A percentile compares a stretch with the other conserved stretches of the same genome.
These are phyloP conservation scores for Apamea epomidion DNA, from an alignment of 2,888 invertebrate genomes.

Conservation along the genomic window DNA sequence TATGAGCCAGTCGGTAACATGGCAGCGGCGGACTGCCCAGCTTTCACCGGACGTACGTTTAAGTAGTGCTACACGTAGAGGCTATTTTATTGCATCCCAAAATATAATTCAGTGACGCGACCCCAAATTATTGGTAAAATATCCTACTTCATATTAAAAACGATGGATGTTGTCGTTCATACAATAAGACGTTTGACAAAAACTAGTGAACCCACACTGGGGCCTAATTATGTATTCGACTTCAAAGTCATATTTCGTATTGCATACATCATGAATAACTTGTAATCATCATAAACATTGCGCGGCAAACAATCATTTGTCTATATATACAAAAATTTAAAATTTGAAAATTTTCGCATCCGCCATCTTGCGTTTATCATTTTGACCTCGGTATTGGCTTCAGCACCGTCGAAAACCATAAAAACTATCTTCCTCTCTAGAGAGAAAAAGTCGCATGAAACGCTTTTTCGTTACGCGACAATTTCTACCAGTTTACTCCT, in stretches of 20 bases:
- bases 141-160: conserved; percentile 17
- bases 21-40: background rate
- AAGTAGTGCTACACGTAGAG: background rate
- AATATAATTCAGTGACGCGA: background rate
- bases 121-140: conserved; percentile 13
- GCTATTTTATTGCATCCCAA: conserved; percentile 7
- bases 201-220: background rate
- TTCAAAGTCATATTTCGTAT: background rate
- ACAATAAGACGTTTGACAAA: conserved; percentile 13
- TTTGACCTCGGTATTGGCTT: background rate
- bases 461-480: background rate
- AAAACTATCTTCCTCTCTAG: background rate
- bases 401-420: background rate
- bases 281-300: background rate
- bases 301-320: background rate
- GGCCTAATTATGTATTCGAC: conserved; percentile 14
- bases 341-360: background rate
- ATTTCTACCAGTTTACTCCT: background rate
- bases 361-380: too few species aligned
- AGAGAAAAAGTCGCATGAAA: background rate
- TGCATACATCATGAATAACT: background rate
- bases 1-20: background rate
- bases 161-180: conserved; percentile 5
- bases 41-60: conserved; percentile 6
- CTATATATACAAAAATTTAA: background rate